phyloP scores from a whole-genome alignment of 2,888 invertebrate genomes.

The Agrochola macilenta region DNA sequence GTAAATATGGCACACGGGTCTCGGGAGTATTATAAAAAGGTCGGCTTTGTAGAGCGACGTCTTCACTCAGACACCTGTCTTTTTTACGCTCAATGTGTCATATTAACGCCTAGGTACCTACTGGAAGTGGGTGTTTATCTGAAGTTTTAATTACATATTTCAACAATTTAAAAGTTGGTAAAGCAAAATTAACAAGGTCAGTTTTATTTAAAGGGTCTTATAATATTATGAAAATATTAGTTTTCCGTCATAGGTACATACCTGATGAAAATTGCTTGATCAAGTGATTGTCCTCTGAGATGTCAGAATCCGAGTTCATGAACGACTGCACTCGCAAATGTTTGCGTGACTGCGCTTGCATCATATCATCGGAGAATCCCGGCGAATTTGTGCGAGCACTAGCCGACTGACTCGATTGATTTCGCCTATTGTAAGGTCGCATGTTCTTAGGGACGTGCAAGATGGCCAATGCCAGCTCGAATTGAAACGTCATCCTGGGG shows the following conservation, averaged over 20 bases:
- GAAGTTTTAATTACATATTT: neutral
- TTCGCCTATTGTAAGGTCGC: conserved; percentile 62
- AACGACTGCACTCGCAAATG: conserved; percentile 76
- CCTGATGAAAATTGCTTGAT: conserved; percentile 2
- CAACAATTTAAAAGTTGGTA: neutral
- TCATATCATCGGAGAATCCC: neutral
- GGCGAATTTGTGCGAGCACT: neutral
- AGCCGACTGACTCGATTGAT: neutral
- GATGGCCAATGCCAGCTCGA: conserved; percentile 96
- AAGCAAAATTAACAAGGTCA: neutral
- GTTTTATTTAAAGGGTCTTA: neutral
- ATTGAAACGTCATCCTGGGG: conserved; percentile 95
- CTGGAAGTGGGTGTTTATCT: neutral
- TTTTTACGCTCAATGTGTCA: neutral
- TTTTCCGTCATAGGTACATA: too few relatives aligned
- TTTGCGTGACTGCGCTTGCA: neutral
- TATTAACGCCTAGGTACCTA: neutral
- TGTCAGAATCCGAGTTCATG: conserved; percentile 93
- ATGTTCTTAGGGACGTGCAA: conserved; percentile 94
- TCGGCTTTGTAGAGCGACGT: neutral
- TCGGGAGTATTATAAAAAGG: too few relatives aligned
- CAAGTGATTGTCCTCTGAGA: conserved; percentile 64
- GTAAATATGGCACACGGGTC: neutral
- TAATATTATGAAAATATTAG: neutral
- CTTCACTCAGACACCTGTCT: too few relatives aligned